A percentile compares a stretch with the other conserved stretches of the same genome.
phyloP scores from a whole-genome alignment of 2,113 vertebrate genomes.

The Tetrao urogallus region DNA sequence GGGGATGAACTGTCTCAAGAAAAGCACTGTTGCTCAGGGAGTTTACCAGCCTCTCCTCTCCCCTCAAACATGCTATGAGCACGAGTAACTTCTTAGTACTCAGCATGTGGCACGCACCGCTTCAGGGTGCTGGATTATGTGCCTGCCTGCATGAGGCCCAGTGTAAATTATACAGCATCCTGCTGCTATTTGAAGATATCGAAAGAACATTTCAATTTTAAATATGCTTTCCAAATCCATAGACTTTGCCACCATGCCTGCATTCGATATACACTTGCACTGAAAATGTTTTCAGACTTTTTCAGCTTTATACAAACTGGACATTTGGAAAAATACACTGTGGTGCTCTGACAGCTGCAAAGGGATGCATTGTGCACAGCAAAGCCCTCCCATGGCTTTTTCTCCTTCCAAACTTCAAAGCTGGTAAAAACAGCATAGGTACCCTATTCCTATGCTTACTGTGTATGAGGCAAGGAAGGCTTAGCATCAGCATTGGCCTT shows the following conservation, averaged over 20 bases:
- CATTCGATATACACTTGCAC: not conserved
- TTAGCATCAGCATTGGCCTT: not conserved
- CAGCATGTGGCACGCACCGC: not conserved
- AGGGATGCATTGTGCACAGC: not conserved
- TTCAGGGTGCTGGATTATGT: conserved; percentile 30
- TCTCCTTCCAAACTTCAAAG: not conserved
- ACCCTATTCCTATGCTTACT: not conserved
- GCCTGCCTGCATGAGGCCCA: not conserved
- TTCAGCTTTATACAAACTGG: not conserved
- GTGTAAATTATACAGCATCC: not conserved
- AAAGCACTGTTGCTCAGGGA: not conserved
- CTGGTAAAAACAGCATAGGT: not conserved
- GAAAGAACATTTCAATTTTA: conserved; percentile 38
- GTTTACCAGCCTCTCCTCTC: not conserved
- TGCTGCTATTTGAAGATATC: conserved; percentile 10
- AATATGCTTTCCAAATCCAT: conserved; percentile 17
- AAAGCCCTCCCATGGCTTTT: not conserved
- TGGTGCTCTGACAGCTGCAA: not conserved
- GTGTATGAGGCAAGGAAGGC: not conserved
- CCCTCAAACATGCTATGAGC: not conserved
- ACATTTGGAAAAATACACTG: not conserved
- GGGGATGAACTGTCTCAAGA: not conserved
- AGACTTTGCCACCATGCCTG: not conserved
- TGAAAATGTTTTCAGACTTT: not conserved
- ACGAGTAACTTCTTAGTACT: conserved; percentile 1